Conservation (phyloP, 2,113 vertebrate species). For the Urocolius indicus region DNA sequence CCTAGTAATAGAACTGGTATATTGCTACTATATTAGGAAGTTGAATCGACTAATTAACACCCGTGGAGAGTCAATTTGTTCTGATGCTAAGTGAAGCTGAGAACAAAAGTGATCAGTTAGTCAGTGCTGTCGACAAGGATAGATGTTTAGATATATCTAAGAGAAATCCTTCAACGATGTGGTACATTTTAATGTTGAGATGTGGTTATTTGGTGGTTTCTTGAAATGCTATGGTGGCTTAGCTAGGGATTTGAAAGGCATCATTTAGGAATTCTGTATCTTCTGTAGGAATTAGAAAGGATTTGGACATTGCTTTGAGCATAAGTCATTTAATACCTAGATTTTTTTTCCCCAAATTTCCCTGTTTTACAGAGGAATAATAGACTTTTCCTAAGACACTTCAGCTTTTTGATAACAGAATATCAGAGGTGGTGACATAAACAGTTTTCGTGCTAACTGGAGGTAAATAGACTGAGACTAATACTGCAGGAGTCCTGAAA, state of each 20-base stretch:
- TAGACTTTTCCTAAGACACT: not conserved
- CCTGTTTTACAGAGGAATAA: not conserved
- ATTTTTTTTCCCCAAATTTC: not conserved
- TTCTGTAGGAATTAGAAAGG: not conserved
- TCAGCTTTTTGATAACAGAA: not conserved
- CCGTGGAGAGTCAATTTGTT: not conserved
- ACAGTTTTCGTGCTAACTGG: not conserved
- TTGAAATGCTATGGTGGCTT: not conserved
- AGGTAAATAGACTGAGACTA: not conserved
- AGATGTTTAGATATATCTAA: not conserved
- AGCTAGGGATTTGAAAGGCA: not conserved
- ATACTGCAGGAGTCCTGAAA: not conserved
- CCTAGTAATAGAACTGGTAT: not conserved
- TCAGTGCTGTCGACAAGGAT: not conserved
- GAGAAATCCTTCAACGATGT: not conserved
- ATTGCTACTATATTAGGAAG: not conserved
- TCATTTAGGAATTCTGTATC: not conserved
- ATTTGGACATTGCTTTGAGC: not conserved
- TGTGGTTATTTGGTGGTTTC: not conserved
- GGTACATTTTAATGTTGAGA: not conserved
- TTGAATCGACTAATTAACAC: too few species aligned
- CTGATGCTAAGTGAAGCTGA: not conserved
- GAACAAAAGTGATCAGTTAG: not conserved
- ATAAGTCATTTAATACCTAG: not conserved
- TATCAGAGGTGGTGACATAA: not conserved